Conservation (phyloP, 1,140 invertebrate genomes). For the Conus ventricosus region DNA sequence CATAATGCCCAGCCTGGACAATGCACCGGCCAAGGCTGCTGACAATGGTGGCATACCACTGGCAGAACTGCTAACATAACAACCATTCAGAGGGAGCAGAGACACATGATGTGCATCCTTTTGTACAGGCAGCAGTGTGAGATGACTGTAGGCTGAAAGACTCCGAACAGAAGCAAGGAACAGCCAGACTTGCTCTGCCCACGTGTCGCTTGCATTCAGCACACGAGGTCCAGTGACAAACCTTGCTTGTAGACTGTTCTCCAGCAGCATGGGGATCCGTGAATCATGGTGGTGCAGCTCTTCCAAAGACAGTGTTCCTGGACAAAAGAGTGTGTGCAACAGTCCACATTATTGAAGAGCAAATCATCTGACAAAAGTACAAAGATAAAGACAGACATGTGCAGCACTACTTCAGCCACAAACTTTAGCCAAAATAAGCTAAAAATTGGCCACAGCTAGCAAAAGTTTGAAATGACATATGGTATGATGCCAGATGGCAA, state of each 20-base stretch:
- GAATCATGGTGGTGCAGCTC: not conserved
- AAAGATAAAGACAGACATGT: not conserved
- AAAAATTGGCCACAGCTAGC: not conserved
- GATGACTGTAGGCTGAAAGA: not conserved
- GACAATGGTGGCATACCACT: not conserved
- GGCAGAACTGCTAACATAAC: conserved; percentile 2
- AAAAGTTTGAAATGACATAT: too few relatives aligned
- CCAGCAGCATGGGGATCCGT: not conserved
- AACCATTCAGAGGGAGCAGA: conserved; percentile 19
- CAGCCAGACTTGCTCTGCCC: conserved; percentile 35
- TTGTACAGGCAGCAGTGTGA: conserved; percentile 21
- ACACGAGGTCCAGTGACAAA: not conserved
- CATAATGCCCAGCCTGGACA: conserved; percentile 27
- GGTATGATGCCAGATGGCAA: too few relatives aligned
- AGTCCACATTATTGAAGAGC: too few relatives aligned
- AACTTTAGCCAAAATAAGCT: too few relatives aligned
- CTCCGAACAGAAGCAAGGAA: not conserved
- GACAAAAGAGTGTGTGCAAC: not conserved
- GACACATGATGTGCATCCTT: not conserved
- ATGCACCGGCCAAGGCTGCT: not conserved
- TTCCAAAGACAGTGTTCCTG: not conserved
- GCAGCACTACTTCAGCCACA: too few relatives aligned
- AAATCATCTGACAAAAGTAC: not conserved
- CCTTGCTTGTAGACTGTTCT: not conserved
- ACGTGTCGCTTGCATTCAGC: not conserved